Evolutionary conservation across 1,140 invertebrate species (phyloP), one percentile per base, ranked within the genome.

Genomic region (Euschistus heros): DNA sequence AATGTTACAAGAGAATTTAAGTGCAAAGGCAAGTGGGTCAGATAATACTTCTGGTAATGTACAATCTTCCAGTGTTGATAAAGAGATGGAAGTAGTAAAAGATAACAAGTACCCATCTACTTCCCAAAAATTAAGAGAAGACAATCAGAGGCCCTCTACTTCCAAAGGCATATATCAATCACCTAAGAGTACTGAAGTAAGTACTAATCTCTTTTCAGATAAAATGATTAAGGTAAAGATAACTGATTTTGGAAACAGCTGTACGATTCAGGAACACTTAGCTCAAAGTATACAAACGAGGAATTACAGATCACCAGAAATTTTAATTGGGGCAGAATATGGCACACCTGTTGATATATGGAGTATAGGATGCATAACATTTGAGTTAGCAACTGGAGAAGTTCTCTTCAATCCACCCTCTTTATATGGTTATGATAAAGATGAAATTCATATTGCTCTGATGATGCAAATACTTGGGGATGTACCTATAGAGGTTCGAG

Each of bases 301-400:
- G 24, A 86, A 88, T 73, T 88, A 88, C 71, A 74, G 86, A 63
- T 82, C 82, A 72, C 73, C 87, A 42, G 86, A 88, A 73, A 86
- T 89, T 14, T 74, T 88, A 20, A 74, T 88, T 18, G 85, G 86
- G 42, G 80, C 84, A 61, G 84, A 83, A 2, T 88, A 88, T 75
- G 84, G 80, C 24, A 72, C 84, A 24, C 80, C 84, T 24, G 86
- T 86, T 50, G 86, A 88, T 74, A 84, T 88, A 55, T 88, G 86
- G 86, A 86, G 84, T 68, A 84, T 85, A 50, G 86, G 86, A 18
- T 88, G 86, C 74, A 86, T 89, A 84, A 82, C 85, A 10, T 88
- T 88, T 76, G 86, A 88, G 71, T 72, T 88, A 63, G 85, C 84
- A 6, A 87, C 86, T 33, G 86, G 86, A 26, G 85, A 89, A 71